These are phyloP conservation scores for Neotoxoptera formosana DNA, from an alignment of 1,140 invertebrate genomes.

Conservation along the genomic window DNA sequence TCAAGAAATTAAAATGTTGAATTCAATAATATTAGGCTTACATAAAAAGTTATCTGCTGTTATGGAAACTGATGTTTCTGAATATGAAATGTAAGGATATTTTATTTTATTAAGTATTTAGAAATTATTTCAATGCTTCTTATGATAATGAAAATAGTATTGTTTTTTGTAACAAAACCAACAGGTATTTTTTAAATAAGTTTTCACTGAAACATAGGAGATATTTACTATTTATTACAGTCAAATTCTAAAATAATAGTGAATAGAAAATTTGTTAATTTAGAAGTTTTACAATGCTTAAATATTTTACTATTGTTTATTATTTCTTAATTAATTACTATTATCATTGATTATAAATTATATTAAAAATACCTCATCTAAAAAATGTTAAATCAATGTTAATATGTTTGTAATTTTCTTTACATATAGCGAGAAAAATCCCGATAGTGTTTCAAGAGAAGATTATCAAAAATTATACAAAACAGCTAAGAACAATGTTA, in stretches of 20 bases:
- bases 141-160: not conserved
- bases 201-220: no score
- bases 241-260: not conserved
- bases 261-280: not conserved
- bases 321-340: not conserved
- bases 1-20: slow-evolving; percentile 50
- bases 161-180: not conserved
- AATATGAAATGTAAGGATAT: slow-evolving; percentile 42
- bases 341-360: no score
- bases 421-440: slow-evolving; percentile 45
- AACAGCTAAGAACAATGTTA: slow-evolving; percentile 45
- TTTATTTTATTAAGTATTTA: not conserved
- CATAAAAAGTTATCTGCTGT: slow-evolving; percentile 53
- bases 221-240: not conserved
- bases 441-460: slow-evolving; percentile 30
- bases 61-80: slow-evolving; percentile 53
- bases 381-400: not conserved
- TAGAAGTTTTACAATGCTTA: not conserved
- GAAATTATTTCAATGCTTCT: not conserved
- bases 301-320: not conserved
- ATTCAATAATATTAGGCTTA: slow-evolving; percentile 48
- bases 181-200: no score
- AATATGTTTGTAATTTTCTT: not conserved
- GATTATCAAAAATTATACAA: slow-evolving; percentile 52
- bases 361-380: no score